Percentiles rank a stretch among this genome's conserved stretches.
These are phyloP conservation scores for Tuta absoluta DNA, from an alignment of 2,888 invertebrate species.

Conservation along the genomic window DNA sequence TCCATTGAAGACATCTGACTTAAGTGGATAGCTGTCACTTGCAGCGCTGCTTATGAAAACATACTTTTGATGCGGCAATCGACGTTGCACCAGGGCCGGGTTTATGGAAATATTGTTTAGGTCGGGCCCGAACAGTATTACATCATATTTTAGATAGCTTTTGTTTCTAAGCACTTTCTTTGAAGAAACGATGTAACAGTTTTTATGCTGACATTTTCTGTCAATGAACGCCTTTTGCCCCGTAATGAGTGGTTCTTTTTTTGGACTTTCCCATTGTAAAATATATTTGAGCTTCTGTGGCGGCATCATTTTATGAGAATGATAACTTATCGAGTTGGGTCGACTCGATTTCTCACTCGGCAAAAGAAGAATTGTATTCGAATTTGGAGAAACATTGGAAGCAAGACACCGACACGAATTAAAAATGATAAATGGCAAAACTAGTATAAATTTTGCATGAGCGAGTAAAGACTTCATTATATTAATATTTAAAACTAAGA, in stretches of 20 bases:
- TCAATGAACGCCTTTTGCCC: conserved; percentile 43
- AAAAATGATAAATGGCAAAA: too few species aligned
- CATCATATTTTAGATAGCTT: conserved; percentile 46
- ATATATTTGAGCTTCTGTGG: conserved; percentile 42
- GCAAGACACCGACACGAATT: too few species aligned
- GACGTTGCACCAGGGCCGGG: conserved; percentile 42
- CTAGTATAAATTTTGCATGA: too few species aligned
- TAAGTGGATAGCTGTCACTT: conserved; percentile 55
- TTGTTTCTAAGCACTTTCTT: conserved; percentile 35
- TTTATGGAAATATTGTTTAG: conserved; percentile 31
- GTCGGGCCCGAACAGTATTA: conserved; percentile 43
- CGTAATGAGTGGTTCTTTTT: conserved; percentile 42
- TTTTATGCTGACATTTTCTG: conserved; percentile 44
- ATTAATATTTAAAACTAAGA: too few species aligned
- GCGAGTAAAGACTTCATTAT: too few species aligned
- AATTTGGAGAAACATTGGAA: too few species aligned
- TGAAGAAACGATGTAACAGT: conserved; percentile 46
- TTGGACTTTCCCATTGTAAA: conserved; percentile 46
- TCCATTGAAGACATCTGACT: conserved; percentile 47
- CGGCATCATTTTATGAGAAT: too few species aligned
- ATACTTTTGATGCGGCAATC: conserved; percentile 59
- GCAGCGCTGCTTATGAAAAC: conserved; percentile 63
- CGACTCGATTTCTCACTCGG: too few species aligned
- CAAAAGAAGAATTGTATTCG: too few species aligned
- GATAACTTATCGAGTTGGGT: too few species aligned